Evolutionary conservation across 1,140 invertebrate species (phyloP).

Genomic region (Zaprionus vittiger): DNA sequence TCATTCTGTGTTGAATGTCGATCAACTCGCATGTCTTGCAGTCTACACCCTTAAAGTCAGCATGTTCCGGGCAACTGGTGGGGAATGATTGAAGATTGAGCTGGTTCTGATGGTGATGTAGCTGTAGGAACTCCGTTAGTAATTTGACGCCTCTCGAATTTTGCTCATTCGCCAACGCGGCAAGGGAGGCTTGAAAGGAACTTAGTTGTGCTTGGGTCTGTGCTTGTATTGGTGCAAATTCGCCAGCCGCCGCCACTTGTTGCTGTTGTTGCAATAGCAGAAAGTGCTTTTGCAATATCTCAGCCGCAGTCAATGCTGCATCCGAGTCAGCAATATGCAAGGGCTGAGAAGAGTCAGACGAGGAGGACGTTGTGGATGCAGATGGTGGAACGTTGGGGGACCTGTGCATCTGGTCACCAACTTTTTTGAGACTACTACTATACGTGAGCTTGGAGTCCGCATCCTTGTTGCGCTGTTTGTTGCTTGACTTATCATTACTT

Average conservation of each 20-base stretch:
- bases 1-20: conserved; percentile 61
- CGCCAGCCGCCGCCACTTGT: conserved; percentile 8
- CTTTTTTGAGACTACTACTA: not conserved
- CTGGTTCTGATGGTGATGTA: conserved; percentile 61
- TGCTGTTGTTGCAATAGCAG: conserved; percentile 41
- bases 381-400: not conserved
- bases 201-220: conserved; percentile 52
- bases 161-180: conserved; percentile 66
- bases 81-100: conserved; percentile 62
- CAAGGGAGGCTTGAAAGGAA: conserved; percentile 75
- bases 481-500: conserved; percentile 73
- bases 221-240: conserved; percentile 45
- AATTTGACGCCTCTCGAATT: conserved; percentile 72
- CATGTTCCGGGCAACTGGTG: conserved; percentile 79
- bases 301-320: conserved; percentile 33
- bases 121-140: conserved; percentile 79
- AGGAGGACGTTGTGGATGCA: not conserved
- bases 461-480: conserved; percentile 36
- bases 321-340: conserved; percentile 34
- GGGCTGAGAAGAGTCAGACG: conserved; percentile 17
- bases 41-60: conserved; percentile 70
- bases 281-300: conserved; percentile 68
- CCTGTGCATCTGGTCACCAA: not conserved
- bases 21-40: conserved; percentile 80
- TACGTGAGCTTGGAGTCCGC: not conserved